A percentile compares a stretch with the other conserved stretches of the same genome.
Conservation (phyloP, 2,797 vertebrate genomes). For the Epinephelus coioides region DNA sequence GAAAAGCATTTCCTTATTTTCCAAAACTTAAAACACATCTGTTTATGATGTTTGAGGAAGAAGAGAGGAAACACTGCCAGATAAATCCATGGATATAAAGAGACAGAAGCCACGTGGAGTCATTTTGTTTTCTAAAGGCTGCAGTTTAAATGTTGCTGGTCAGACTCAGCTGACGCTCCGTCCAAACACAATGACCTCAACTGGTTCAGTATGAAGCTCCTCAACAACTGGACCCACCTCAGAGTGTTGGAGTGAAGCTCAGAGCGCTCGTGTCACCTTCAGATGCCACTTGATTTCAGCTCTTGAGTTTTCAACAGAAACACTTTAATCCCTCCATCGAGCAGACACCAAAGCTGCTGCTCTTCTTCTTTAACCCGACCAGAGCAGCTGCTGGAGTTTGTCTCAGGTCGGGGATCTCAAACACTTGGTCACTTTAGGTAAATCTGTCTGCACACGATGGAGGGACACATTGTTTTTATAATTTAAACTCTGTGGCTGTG, state of each 20-base stretch:
- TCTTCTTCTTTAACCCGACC: slow-evolving; percentile 15
- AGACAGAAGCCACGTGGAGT: not conserved
- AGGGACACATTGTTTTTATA: not conserved
- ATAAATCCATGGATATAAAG: not conserved
- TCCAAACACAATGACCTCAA: not conserved
- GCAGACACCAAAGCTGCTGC: not conserved
- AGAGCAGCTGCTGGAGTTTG: slow-evolving; percentile 9
- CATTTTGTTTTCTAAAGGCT: not conserved
- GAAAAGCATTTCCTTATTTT: not conserved
- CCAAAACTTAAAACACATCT: not conserved
- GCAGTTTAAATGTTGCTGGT: not conserved
- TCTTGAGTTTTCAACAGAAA: slow-evolving; percentile 6
- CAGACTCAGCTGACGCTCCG: not conserved
- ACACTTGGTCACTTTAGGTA: not conserved
- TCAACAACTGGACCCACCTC: not conserved
- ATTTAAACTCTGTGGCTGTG: not conserved
- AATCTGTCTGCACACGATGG: not conserved
- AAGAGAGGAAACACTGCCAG: not conserved
- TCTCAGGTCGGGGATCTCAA: not conserved
- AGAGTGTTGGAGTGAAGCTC: not conserved
- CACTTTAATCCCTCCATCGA: not conserved
- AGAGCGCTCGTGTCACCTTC: not conserved
- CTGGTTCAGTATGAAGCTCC: no score
- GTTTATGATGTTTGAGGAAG: no score
- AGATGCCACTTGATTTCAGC: not conserved